A percentile compares a stretch with the other conserved stretches of the same genome.
Conservation (phyloP, 2,113 vertebrate species). For the Lampris incognitus region DNA sequence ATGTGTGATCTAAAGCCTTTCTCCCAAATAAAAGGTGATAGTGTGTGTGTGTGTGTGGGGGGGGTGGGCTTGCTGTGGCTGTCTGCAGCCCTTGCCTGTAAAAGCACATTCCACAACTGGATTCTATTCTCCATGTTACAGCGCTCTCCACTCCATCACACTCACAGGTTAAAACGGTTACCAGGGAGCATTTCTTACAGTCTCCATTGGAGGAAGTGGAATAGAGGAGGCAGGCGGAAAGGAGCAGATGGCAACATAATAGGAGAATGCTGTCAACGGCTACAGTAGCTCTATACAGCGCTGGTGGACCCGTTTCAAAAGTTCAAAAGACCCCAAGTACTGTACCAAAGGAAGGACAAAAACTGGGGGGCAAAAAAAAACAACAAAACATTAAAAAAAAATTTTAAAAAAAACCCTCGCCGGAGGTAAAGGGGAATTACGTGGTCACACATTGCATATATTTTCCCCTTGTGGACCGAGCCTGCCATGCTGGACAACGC, state of each 20-base stretch:
- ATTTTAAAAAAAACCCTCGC: too few relatives aligned
- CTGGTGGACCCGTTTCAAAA: conserved; percentile 18
- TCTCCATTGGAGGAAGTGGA: conserved; percentile 33
- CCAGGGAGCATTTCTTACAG: neutral
- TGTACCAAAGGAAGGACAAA: conserved; percentile 24
- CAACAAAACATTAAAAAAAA: too few relatives aligned
- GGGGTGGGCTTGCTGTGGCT: neutral
- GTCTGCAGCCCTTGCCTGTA: neutral
- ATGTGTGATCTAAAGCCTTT: too few relatives aligned
- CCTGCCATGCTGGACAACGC: neutral
- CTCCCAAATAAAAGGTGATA: too few relatives aligned
- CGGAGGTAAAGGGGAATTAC: too few relatives aligned
- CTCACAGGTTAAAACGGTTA: conserved; percentile 39
- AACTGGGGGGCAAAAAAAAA: neutral
- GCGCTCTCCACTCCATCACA: conserved; percentile 17
- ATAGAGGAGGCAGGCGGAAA: conserved; percentile 63
- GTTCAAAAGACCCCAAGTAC: conserved; percentile 9
- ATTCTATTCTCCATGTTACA: conserved; percentile 10
- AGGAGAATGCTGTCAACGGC: conserved; percentile 38
- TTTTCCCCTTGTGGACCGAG: neutral
- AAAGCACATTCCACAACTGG: conserved; percentile 19
- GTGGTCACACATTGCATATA: too few relatives aligned
- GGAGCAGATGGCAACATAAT: conserved; percentile 65
- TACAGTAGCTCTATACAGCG: conserved; percentile 47
- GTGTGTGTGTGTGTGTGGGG: conserved; percentile 3